These are phyloP conservation scores for Stegastes partitus DNA, from an alignment of 2,113 vertebrate genomes.

Conservation along the genomic window DNA sequence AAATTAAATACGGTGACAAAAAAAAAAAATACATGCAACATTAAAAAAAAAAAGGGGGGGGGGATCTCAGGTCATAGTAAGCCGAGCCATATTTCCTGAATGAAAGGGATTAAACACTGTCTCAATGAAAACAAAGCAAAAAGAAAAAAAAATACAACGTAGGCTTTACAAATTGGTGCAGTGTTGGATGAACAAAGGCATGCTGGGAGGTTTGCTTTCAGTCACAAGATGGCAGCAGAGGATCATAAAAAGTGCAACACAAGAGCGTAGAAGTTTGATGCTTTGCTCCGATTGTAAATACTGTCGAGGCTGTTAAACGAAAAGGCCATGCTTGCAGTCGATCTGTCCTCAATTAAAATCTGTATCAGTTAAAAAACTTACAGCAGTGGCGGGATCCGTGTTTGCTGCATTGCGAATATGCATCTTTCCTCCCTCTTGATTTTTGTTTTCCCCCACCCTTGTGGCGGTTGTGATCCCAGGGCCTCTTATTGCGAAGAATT, in stretches of 20 bases:
- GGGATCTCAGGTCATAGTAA: neutral
- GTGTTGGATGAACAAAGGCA: slow-evolving; percentile 39
- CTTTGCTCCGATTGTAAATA: slow-evolving; percentile 40
- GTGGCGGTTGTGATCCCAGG: slow-evolving; percentile 27
- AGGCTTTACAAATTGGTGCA: slow-evolving; percentile 36
- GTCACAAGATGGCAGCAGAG: slow-evolving; percentile 80
- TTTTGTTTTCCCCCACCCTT: neutral
- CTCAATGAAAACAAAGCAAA: neutral
- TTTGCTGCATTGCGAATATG: neutral
- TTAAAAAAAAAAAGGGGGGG: too few relatives aligned
- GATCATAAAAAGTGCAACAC: slow-evolving; percentile 1
- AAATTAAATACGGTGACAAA: slow-evolving; percentile 9
- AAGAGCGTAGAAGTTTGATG: slow-evolving; percentile 29
- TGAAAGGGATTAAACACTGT: neutral
- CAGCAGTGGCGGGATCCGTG: slow-evolving; percentile 22
- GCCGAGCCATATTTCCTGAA: neutral
- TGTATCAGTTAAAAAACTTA: slow-evolving; percentile 40
- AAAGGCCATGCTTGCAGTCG: slow-evolving; percentile 31
- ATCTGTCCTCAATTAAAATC: slow-evolving; percentile 25
- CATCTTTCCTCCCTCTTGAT: neutral
- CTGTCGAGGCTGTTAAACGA: slow-evolving; percentile 18
- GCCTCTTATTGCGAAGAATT: slow-evolving; percentile 91
- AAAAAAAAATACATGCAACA: slow-evolving; percentile 24
- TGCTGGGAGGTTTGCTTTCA: slow-evolving; percentile 22
- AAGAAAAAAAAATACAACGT: neutral